Percentiles rank a stretch among this genome's conserved stretches.
Conservation (phyloP, 1,140 invertebrate species). For the Drosophila fuyamai region DNA sequence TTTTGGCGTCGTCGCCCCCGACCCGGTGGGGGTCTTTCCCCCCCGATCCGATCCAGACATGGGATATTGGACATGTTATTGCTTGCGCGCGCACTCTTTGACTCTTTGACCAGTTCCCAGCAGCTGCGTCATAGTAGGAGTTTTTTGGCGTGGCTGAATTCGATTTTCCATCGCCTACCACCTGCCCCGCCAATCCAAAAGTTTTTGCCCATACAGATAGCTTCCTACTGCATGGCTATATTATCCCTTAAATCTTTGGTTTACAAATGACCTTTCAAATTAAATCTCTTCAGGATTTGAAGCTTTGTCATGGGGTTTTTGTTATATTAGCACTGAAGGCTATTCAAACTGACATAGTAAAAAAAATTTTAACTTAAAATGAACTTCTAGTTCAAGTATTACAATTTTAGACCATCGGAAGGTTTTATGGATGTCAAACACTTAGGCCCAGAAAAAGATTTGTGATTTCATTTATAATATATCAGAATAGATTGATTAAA, state of each 20-base stretch:
- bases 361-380: background rate
- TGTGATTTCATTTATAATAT: too few relatives aligned
- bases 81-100: constrained; percentile 80
- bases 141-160: constrained; percentile 54
- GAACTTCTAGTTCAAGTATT: too few relatives aligned
- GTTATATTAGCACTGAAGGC: background rate
- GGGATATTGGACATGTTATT: constrained; percentile 76
- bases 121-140: constrained; percentile 73
- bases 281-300: background rate
- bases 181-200: background rate
- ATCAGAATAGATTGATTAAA: too few relatives aligned
- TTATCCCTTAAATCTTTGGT: background rate
- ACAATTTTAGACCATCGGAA: too few relatives aligned
- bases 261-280: background rate
- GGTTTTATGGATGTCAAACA: too few relatives aligned
- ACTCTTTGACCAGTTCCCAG: constrained; percentile 46
- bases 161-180: constrained; percentile 51
- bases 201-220: background rate
- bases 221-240: background rate
- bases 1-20: constrained; percentile 63
- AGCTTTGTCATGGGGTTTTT: background rate
- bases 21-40: background rate
- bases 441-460: too few relatives aligned
- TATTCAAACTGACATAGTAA: background rate
- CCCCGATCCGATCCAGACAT: constrained; percentile 53